A percentile compares a stretch with the other conserved stretches of the same genome.
Conservation (phyloP, 2,888 invertebrate species). For the Heliconius aoede region DNA sequence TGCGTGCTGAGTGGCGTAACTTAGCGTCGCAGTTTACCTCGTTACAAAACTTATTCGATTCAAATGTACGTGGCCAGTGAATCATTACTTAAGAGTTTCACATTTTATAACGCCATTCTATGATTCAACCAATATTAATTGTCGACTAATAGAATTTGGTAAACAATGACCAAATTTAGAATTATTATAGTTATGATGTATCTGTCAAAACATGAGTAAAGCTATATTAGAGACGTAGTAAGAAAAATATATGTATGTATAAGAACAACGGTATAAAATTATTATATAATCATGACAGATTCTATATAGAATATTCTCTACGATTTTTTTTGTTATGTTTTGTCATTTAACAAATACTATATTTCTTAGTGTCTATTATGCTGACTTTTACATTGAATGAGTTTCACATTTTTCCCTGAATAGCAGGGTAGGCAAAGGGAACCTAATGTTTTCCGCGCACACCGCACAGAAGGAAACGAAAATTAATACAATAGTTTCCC, state of each 20-base stretch:
- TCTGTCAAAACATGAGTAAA: not conserved
- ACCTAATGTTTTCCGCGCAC: not conserved
- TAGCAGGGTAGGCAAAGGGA: not conserved
- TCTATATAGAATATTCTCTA: not conserved
- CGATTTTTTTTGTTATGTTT: not conserved
- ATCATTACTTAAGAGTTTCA: not conserved
- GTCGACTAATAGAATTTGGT: not conserved
- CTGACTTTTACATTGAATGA: too few species aligned
- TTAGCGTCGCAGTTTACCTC: too few species aligned
- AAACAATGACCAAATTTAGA: not conserved
- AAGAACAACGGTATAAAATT: not conserved
- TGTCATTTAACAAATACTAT: too few species aligned
- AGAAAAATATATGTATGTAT: not conserved
- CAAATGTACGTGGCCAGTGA: not conserved
- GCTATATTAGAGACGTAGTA: not conserved
- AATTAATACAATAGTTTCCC: not conserved
- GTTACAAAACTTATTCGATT: not conserved
- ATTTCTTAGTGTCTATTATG: too few species aligned
- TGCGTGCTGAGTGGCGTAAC: too few species aligned
- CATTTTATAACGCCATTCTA: not conserved
- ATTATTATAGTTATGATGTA: not conserved
- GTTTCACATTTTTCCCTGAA: not conserved
- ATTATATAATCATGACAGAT: conserved; percentile 4
- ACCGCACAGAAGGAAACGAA: not conserved
- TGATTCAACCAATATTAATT: not conserved